Conservation (phyloP, 2,888 invertebrate genomes). For the Sepioteuthis lessoniana region DNA sequence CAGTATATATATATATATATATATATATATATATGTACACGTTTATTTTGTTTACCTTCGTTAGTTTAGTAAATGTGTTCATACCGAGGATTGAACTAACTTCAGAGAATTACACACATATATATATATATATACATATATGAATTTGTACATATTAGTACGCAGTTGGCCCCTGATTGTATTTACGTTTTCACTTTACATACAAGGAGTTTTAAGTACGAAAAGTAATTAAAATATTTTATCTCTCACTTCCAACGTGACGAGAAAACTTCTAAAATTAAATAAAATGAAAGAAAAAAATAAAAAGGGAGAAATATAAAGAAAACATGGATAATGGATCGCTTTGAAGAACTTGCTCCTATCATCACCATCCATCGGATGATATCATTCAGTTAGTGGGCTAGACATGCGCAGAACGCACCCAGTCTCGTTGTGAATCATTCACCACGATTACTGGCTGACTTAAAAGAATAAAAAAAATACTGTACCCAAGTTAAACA, state of each 20-base stretch:
- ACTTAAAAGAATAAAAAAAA: neutral
- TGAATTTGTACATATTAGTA: neutral
- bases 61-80: too few species aligned
- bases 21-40: too few species aligned
- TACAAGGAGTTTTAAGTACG: neutral
- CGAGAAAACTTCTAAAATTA: neutral
- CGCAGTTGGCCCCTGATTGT: neutral
- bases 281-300: too few species aligned
- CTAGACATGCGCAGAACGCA: neutral
- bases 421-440: neutral
- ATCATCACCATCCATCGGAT: neutral
- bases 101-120: too few species aligned
- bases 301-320: neutral
- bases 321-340: neutral
- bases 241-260: neutral
- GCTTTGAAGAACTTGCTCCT: neutral
- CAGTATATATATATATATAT: too few species aligned
- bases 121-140: too few species aligned
- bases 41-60: too few species aligned
- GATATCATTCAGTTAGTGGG: slow-evolving; percentile 20
- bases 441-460: neutral
- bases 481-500: neutral
- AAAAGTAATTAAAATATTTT: slow-evolving; percentile 33
- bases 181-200: neutral
- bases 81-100: too few species aligned